A percentile compares a stretch with the other conserved stretches of the same genome.
Conservation (phyloP, 2,113 vertebrate genomes). For the Rhineura floridana region DNA sequence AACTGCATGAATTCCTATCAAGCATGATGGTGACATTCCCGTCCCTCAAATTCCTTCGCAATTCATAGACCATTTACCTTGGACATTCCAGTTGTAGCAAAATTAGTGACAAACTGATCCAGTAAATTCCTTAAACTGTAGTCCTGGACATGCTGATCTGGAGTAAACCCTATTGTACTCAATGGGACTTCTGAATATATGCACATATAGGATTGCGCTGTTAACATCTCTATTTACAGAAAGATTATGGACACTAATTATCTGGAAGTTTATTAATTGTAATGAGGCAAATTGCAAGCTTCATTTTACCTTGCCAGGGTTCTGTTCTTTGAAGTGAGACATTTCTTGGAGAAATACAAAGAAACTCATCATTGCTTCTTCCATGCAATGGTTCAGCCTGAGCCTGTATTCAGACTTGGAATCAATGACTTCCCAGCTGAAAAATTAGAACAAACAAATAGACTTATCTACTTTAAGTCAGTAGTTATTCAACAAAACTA, state of each 20-base stretch:
- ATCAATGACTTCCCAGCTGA: slow-evolving; percentile 88
- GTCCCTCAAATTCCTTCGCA: not conserved
- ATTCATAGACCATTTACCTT: not conserved
- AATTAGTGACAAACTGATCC: not conserved
- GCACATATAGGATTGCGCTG: not conserved
- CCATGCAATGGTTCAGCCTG: slow-evolving; percentile 82
- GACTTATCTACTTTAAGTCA: too few species aligned
- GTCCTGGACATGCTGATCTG: too few species aligned
- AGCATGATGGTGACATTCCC: too few species aligned
- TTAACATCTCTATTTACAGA: not conserved
- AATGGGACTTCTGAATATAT: not conserved
- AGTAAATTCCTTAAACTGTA: not conserved
- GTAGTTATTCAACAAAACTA: not conserved
- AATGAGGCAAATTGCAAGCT: not conserved
- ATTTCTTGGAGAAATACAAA: slow-evolving; percentile 91
- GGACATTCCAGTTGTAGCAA: not conserved
- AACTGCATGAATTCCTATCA: not conserved
- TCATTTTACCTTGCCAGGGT: slow-evolving; percentile 94
- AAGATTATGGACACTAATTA: not conserved
- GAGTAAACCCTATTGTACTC: not conserved
- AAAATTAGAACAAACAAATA: not conserved
- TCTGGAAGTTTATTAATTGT: not conserved
- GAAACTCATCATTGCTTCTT: slow-evolving; percentile 86
- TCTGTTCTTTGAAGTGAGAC: slow-evolving; percentile 94
- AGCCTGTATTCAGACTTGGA: slow-evolving; percentile 82